Base-by-base conservation (phyloP, 2,888 invertebrate species). In the Toxonevra muliebris region DNA sequence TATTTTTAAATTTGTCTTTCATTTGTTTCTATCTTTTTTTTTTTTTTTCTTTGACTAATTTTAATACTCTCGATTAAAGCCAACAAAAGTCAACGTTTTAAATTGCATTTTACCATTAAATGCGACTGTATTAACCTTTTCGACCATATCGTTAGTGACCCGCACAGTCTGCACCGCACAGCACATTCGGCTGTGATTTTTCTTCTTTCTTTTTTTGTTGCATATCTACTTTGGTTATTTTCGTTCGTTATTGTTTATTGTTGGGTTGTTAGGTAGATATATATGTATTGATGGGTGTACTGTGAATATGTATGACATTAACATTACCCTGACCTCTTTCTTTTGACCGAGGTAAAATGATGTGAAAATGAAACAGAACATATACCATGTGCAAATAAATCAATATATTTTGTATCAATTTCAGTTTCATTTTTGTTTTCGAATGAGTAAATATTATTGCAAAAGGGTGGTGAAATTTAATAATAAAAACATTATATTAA, bases 291-390 rank as follows among this genome's bases (percentile, higher is more conserved):
- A n/a, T n/a, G n/a, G n/a, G n/a, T n/a, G 17, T 45, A 43, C 20
- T 55, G 50, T 15, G 50, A 40, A 41, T 41, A 58, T 41, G 40
- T 19, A 60, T 76, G 80, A 80, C 81, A 80, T 80, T 80, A 77
- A 78, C 78, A 75, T 80, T 80, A 75, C 74, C 77, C 66, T 80
- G 82, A 81, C 80, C 80, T 80, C 79, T 77, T 80, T 76, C 62
- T 58, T 61, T 58, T 62, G 79, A 80, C 80, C 79, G 80, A 80
- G 81, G 79, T 79, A 65, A 65, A 57, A 59, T 48, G 58, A 52
- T 13, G 15, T 42, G 43, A 15, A 20, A 30, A 40, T 30, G 7
- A 30, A 30, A 71, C 74, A 68, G 75, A 77, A 77, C 73, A 74
- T 76, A 77, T 79, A 71, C 72, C 66, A 7, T 43, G 19, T 62